A percentile compares a stretch with the other conserved stretches of the same genome.
Evolutionary conservation across 2,797 vertebrate genomes (phyloP).

Genomic region (Enteromius radiatus): DNA sequence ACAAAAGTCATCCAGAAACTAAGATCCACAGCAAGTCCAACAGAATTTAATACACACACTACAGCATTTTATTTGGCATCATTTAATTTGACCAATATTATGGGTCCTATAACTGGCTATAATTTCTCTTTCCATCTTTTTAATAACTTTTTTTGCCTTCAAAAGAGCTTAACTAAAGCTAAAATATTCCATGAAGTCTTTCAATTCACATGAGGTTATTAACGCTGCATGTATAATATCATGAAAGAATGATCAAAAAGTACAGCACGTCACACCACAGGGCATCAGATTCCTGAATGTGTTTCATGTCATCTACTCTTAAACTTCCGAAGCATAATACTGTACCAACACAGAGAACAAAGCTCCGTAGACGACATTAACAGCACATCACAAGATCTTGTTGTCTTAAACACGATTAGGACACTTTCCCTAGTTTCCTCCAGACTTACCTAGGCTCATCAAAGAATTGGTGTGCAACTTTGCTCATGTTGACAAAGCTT

Average conservation of each 20-base stretch:
- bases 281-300: background rate
- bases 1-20: too few species aligned
- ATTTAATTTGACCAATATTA: background rate
- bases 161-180: background rate
- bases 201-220: background rate
- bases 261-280: background rate
- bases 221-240: background rate
- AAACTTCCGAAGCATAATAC: background rate
- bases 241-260: background rate
- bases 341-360: background rate
- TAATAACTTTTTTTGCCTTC: background rate
- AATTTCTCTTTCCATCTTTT: background rate
- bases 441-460: slow-evolving; percentile 31
- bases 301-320: background rate
- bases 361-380: background rate
- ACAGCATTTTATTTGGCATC: background rate
- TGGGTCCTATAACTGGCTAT: background rate
- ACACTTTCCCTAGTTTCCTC: background rate
- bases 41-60: background rate
- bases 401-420: slow-evolving; percentile 17
- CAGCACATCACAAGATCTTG: background rate
- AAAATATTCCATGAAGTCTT: background rate
- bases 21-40: background rate
- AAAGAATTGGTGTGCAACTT: slow-evolving; percentile 26
- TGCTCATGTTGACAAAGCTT: slow-evolving; percentile 38